Evolutionary conservation across 2,888 invertebrate genomes (phyloP).

Genomic region (Loripinus fragilis): DNA sequence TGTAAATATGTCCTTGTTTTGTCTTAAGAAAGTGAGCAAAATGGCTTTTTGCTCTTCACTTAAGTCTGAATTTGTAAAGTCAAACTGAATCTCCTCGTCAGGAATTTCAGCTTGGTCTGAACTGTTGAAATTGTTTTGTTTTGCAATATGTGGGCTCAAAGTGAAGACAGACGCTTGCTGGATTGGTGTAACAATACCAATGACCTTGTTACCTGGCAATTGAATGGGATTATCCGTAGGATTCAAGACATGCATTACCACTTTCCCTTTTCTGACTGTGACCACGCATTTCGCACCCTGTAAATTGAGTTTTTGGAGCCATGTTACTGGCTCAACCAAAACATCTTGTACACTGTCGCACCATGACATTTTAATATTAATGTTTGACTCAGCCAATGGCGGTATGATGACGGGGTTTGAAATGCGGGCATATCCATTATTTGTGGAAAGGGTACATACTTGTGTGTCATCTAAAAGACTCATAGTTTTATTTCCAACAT

Average conservation of each 20-base stretch:
- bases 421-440: constrained; percentile 23
- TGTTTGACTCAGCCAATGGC: background rate
- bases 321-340: constrained; percentile 23
- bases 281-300: constrained; percentile 42
- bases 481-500: constrained; percentile 30
- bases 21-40: constrained; percentile 2
- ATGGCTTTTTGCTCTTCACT: constrained; percentile 18
- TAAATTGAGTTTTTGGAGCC: constrained; percentile 20
- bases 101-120: background rate
- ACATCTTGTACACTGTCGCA: constrained; percentile 5
- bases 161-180: background rate
- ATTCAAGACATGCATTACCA: constrained; percentile 24
- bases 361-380: constrained; percentile 15
- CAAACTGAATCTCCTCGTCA: constrained; percentile 3
- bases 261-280: constrained; percentile 32
- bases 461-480: constrained; percentile 12
- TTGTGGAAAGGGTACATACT: constrained; percentile 18
- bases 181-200: constrained; percentile 24
- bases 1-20: constrained; percentile 33
- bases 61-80: constrained; percentile 20
- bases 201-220: constrained; percentile 31
- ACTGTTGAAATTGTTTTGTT: background rate
- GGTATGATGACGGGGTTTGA: constrained; percentile 2
- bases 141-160: background rate
- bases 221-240: constrained; percentile 27